These are phyloP conservation scores for Chondrosia reniformis DNA, from an alignment of 37 sponge, comb jelly and placozoan species.

Conservation along the genomic window DNA sequence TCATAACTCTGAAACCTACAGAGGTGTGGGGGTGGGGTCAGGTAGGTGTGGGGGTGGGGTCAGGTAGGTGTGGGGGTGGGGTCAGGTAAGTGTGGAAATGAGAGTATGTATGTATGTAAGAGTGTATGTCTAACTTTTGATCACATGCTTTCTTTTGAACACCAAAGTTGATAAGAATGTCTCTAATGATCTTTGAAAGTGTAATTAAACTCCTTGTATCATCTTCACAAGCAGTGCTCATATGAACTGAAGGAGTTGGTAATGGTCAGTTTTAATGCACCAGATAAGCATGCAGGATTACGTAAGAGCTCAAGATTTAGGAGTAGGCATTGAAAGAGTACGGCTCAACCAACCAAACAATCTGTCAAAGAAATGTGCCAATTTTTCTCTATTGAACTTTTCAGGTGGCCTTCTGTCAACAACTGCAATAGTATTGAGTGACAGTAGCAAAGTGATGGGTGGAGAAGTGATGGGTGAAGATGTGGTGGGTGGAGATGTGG, in stretches of 20 bases:
- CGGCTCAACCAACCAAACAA: slow-evolving; percentile 30
- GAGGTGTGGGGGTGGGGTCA: neutral
- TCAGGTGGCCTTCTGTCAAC: slow-evolving; percentile 25
- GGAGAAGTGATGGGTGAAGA: no score
- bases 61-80: neutral
- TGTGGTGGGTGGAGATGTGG: no score
- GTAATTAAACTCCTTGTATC: slow-evolving; percentile 61
- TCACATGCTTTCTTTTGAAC: slow-evolving; percentile 24
- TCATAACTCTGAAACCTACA: slow-evolving; percentile 21
- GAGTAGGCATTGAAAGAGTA: neutral
- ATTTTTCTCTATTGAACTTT: slow-evolving; percentile 28
- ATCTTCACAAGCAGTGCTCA: slow-evolving; percentile 40
- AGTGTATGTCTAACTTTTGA: slow-evolving; percentile 11
- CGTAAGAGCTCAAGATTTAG: neutral
- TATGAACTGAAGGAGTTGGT: neutral
- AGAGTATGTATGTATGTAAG: neutral
- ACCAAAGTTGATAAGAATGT: slow-evolving; percentile 30
- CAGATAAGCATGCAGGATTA: neutral
- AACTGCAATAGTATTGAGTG: neutral
- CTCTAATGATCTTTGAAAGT: slow-evolving; percentile 25
- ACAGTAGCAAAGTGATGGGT: no score
- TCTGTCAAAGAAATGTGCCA: slow-evolving; percentile 33
- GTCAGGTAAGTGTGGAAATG: neutral
- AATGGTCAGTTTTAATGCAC: neutral
- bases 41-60: neutral